Base-by-base conservation (phyloP, 2,113 vertebrate genomes). In the Xiphophorus couchianus region DNA sequence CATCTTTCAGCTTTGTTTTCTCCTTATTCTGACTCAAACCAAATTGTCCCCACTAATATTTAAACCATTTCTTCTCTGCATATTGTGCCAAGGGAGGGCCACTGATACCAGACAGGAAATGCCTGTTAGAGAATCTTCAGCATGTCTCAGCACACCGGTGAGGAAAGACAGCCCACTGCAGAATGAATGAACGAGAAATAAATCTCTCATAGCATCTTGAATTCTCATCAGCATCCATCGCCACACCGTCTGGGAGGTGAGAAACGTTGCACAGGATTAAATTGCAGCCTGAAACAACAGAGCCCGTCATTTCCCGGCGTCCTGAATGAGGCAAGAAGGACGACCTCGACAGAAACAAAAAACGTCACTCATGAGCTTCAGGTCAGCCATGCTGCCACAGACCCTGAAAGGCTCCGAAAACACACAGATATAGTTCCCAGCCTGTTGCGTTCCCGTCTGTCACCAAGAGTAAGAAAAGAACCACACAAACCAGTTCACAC, bases 241-340 rank as follows among this genome's bases (percentile, higher is more conserved):
- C 68, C 71, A 44, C 76, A 11, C 44, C 77, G 76, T 80, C 67
- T 77, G 78, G 51, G 66, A 0, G n/a, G 15, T 75, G 81, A 84
- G 71, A 75, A 73, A 67, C 4, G 25, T 13, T 62, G 13, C 60
- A 28, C 19, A 62, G 51, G 74, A 79, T 81, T 73, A 39, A 4
- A 77, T 44, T 44, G 14, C 58, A 69, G 82, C 80, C 90, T 91
- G 86, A 80, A 91, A 91, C 74, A 93, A 88, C 88, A 87, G 77
- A 91, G 76, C 77, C 37, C 29, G 74, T 78, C 67, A 74, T 80
- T 86, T 86, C 74, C 82, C 77, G 25, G 58, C 62, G 62, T 75
- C 76, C 78, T 70, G 44, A 78, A 77, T 86, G 48, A 78, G 83
- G 79, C 70, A 71, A 70, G 76, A 86, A 86, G 39, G 51, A 31